Evolutionary conservation across 2,888 invertebrate species (phyloP).

Genomic region (Tinea trinotella): DNA sequence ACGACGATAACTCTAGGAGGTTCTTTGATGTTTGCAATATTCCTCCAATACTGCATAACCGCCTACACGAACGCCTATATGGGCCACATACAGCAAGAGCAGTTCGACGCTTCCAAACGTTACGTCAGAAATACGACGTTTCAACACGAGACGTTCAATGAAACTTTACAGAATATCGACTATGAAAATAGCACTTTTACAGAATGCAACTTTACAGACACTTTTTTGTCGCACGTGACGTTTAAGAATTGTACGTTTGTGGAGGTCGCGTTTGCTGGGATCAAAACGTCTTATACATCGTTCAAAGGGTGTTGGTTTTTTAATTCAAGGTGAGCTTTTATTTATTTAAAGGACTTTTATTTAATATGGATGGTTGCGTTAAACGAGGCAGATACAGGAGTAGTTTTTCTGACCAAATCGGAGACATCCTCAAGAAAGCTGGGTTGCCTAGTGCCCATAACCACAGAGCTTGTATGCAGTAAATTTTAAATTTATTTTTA

Average conservation of each 20-base stretch:
- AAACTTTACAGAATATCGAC: constrained; percentile 74
- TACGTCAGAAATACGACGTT: constrained; percentile 43
- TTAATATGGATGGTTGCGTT: no score
- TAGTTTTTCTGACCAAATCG: no score
- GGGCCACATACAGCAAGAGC: constrained; percentile 47
- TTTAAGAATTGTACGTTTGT: constrained; percentile 80
- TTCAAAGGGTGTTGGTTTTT: constrained; percentile 75
- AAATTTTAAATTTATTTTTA: no score
- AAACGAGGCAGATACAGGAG: no score
- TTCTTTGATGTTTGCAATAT: constrained; percentile 70
- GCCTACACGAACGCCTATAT: constrained; percentile 67
- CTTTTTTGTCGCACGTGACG: constrained; percentile 79
- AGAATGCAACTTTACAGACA: constrained; percentile 77
- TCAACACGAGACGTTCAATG: constrained; percentile 64
- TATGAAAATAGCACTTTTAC: constrained; percentile 73
- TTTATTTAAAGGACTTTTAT: no score
- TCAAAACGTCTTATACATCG: constrained; percentile 78
- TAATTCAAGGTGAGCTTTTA: constrained; percentile 71
- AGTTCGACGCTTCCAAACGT: constrained; percentile 40
- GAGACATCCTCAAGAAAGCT: no score
- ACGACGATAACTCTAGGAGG: constrained; percentile 75
- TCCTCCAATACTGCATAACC: constrained; percentile 67
- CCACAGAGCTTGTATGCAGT: no score
- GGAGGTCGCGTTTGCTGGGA: constrained; percentile 78
- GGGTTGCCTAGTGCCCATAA: no score